A percentile compares a stretch with the other conserved stretches of the same genome.
Conservation (phyloP, 2,113 vertebrate species). For the Scartelaos histophorus region DNA sequence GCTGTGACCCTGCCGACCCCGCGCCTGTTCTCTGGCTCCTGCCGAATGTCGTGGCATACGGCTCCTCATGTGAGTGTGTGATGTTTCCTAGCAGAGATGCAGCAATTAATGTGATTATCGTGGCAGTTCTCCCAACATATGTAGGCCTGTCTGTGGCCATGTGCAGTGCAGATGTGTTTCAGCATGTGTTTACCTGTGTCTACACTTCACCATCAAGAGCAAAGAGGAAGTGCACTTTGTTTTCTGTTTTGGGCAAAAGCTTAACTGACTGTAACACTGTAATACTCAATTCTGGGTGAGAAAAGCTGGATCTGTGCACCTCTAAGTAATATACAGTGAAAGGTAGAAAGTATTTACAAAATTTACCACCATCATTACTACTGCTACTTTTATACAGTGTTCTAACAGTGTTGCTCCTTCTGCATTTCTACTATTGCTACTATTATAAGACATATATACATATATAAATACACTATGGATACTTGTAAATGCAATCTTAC, state of each 20-base stretch:
- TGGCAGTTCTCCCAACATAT: conserved; percentile 87
- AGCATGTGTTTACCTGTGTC: conserved; percentile 56
- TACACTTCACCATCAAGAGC: conserved; percentile 30
- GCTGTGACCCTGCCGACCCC: conserved; percentile 60
- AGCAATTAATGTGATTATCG: conserved; percentile 93
- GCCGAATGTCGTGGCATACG: conserved; percentile 70
- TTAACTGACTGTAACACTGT: background rate
- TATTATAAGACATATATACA: no score
- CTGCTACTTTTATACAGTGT: no score
- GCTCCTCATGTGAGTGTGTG: conserved; percentile 64
- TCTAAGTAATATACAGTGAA: background rate
- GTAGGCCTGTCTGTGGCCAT: conserved; percentile 82
- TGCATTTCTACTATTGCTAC: no score
- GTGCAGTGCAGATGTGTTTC: conserved; percentile 90
- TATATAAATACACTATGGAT: background rate
- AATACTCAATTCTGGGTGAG: background rate
- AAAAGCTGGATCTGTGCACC: background rate
- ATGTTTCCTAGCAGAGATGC: conserved; percentile 79
- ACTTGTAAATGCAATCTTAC: background rate
- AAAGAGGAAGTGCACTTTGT: conserved; percentile 24
- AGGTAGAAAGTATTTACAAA: no score
- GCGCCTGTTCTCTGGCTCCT: conserved; percentile 68
- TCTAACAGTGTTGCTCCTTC: no score
- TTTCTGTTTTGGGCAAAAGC: background rate
- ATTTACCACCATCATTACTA: background rate